phyloP scores from a whole-genome alignment of 2,113 vertebrate species.

The Sitta europaea region DNA sequence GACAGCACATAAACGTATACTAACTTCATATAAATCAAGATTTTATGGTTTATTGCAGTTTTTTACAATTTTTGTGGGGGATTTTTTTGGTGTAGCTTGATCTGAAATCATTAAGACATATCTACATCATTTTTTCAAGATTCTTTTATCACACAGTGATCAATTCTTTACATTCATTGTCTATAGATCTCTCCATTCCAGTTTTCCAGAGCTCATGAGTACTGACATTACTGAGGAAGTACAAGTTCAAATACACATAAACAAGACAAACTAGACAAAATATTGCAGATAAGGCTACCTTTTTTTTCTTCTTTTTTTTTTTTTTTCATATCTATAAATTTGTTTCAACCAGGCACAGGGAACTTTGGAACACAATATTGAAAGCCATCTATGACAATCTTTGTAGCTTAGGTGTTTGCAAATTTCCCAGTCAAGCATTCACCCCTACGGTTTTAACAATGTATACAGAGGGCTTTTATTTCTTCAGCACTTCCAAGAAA shows the following conservation, averaged over 20 bases:
- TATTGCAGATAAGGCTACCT: constrained; percentile 37
- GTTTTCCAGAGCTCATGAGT: neutral
- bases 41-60: constrained; percentile 65
- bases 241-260: constrained; percentile 18
- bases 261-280: constrained; percentile 40
- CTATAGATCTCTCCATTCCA: constrained; percentile 11
- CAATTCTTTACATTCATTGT: constrained; percentile 18
- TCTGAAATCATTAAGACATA: constrained; percentile 35
- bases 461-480: neutral
- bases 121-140: neutral
- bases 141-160: constrained; percentile 45
- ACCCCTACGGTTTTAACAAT: neutral
- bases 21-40: constrained; percentile 28
- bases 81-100: constrained; percentile 50
- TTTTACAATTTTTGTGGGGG: constrained; percentile 15
- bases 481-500: constrained; percentile 1
- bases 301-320: neutral
- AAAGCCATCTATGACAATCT: constrained; percentile 9
- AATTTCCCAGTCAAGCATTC: constrained; percentile 23
- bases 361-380: constrained; percentile 52
- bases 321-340: neutral
- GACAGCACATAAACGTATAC: neutral
- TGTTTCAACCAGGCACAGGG: constrained; percentile 52
- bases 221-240: neutral
- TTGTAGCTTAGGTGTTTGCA: constrained; percentile 1